A percentile compares a stretch with the other conserved stretches of the same genome.
Evolutionary conservation across 2,888 invertebrate genomes (phyloP).

Genomic region (Tinea pellionella): DNA sequence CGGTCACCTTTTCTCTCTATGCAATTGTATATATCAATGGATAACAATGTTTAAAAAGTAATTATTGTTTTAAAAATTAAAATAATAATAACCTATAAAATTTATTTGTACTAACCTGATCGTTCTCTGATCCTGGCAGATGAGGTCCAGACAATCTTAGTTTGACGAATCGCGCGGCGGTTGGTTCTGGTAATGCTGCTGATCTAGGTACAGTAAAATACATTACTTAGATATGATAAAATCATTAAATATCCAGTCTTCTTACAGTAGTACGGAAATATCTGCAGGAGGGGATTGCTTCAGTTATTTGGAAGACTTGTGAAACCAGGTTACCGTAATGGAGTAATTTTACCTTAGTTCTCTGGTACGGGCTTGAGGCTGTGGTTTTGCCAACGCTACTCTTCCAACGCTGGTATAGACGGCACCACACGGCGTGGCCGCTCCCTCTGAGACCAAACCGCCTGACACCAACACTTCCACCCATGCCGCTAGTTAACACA

Average conservation of each 20-base stretch:
- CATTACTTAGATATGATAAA: too few species aligned
- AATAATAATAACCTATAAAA: too few species aligned
- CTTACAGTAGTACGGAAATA: too few species aligned
- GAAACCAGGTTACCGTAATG: too few species aligned
- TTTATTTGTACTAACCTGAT: slow-evolving; percentile 75
- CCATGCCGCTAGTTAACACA: slow-evolving; percentile 36
- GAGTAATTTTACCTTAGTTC: slow-evolving; percentile 40
- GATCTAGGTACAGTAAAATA: slow-evolving; percentile 33
- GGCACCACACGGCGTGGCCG: slow-evolving; percentile 61
- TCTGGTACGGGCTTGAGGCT: slow-evolving; percentile 51
- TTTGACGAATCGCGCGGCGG: slow-evolving; percentile 75
- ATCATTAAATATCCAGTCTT: too few species aligned
- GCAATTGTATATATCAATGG: too few species aligned
- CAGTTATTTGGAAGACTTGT: too few species aligned
- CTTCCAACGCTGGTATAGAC: slow-evolving; percentile 61
- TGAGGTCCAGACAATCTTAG: slow-evolving; percentile 87
- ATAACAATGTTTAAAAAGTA: too few species aligned
- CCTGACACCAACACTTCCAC: slow-evolving; percentile 63
- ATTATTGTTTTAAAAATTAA: too few species aligned
- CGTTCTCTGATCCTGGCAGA: slow-evolving; percentile 80
- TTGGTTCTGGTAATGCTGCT: slow-evolving; percentile 76
- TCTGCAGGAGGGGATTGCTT: too few species aligned
- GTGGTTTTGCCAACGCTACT: slow-evolving; percentile 50
- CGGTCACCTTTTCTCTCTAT: too few species aligned
- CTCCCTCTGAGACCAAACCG: slow-evolving; percentile 55